phyloP scores from a whole-genome alignment of 1,140 invertebrate species.

The Glomeris maerens region DNA sequence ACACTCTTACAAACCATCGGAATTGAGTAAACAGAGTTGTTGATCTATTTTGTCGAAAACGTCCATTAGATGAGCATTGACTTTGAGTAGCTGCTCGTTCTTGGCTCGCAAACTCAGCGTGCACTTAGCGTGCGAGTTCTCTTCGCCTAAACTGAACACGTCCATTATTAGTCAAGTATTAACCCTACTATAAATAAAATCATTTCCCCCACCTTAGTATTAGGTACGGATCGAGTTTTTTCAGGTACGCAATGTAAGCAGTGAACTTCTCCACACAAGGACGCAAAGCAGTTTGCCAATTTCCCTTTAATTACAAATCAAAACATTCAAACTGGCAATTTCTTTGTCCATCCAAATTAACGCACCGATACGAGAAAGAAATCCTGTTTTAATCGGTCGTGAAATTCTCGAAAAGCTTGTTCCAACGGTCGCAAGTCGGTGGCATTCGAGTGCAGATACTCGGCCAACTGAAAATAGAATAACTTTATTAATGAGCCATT shows the following conservation, averaged over 20 bases:
- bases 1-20: too few species aligned
- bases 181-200: background rate
- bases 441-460: constrained; percentile 28
- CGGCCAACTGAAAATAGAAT: constrained; percentile 8
- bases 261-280: too few species aligned
- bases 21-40: too few species aligned
- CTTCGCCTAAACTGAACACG: too few species aligned
- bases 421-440: constrained; percentile 25
- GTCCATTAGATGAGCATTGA: background rate
- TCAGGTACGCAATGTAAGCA: constrained; percentile 27
- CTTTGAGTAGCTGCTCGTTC: too few species aligned
- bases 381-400: constrained; percentile 25
- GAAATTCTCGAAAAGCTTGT: constrained; percentile 25
- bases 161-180: too few species aligned
- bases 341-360: too few species aligned
- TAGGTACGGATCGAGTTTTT: constrained; percentile 29
- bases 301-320: too few species aligned
- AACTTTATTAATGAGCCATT: background rate
- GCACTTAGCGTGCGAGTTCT: too few species aligned
- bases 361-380: constrained; percentile 17
- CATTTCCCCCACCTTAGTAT: constrained; percentile 24
- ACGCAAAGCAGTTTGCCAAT: too few species aligned
- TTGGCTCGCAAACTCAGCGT: too few species aligned
- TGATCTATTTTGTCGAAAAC: constrained; percentile 2
- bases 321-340: too few species aligned